Percentiles rank a stretch among this genome's conserved stretches.
These are phyloP conservation scores for Diaperis boleti DNA, from an alignment of 2,888 invertebrate species.

Conservation along the genomic window DNA sequence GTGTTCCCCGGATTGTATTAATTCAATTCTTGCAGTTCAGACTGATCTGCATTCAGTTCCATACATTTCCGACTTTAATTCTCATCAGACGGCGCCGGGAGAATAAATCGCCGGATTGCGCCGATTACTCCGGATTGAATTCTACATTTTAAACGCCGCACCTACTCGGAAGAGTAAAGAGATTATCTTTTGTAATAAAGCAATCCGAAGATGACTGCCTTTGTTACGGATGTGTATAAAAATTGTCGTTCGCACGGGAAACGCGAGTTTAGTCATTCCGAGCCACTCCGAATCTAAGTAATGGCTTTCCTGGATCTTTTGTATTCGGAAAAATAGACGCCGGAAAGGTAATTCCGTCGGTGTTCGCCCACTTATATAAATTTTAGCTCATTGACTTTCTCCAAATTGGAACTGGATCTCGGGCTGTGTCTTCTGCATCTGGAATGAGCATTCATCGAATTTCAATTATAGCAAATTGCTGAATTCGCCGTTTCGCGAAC, in stretches of 20 bases:
- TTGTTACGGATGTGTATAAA: background rate
- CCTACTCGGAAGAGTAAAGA: no score
- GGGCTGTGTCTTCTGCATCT: conserved; percentile 44
- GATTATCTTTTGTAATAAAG: background rate
- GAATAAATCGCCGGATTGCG: no score
- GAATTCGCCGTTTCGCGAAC: conserved; percentile 41
- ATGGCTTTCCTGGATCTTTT: conserved; percentile 19
- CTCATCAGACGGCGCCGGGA: no score
- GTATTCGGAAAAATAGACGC: conserved; percentile 26
- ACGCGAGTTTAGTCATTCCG: background rate
- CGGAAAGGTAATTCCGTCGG: conserved; percentile 34
- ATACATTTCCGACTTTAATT: background rate
- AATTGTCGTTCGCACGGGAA: background rate
- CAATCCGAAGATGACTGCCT: background rate
- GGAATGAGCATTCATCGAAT: conserved; percentile 48
- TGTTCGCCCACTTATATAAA: conserved; percentile 44
- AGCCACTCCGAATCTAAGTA: conserved; percentile 14
- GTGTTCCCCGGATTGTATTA: conserved; percentile 3
- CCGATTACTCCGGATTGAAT: no score
- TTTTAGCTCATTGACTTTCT: conserved; percentile 49
- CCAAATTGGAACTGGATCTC: conserved; percentile 48
- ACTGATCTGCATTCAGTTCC: background rate
- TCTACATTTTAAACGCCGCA: no score
- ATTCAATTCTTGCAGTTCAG: conserved; percentile 1
- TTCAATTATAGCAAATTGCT: conserved; percentile 51